These are phyloP conservation scores for Antennarius striatus DNA, from an alignment of 2,113 vertebrate genomes.

Conservation along the genomic window DNA sequence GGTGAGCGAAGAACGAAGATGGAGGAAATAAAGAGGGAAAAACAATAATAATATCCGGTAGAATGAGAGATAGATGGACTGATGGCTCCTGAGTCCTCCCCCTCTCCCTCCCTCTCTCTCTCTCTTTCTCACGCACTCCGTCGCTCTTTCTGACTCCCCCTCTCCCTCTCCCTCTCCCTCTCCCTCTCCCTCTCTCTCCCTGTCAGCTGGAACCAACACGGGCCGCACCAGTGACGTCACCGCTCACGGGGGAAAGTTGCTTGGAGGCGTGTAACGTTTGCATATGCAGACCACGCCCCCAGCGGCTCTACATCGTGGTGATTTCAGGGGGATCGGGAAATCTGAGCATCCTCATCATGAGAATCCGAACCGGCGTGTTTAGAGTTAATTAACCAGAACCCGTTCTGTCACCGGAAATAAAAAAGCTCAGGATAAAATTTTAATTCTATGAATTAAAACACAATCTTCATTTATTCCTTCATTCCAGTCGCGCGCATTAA, in stretches of 20 bases:
- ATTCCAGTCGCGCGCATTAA: too few relatives aligned
- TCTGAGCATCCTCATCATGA: too few relatives aligned
- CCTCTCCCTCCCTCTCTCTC: conserved; percentile 19
- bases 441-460: too few relatives aligned
- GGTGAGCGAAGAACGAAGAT: conserved; percentile 42
- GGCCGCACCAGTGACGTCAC: conserved; percentile 80
- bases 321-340: conserved; percentile 1
- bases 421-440: too few relatives aligned
- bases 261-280: conserved; percentile 69
- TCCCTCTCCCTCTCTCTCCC: conserved; percentile 44
- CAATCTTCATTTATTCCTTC: too few relatives aligned
- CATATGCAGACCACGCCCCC: conserved; percentile 26
- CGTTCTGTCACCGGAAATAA: too few relatives aligned
- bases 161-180: conserved; percentile 18
- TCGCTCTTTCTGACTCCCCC: conserved; percentile 8
- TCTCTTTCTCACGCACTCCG: conserved; percentile 25
- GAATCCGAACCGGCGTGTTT: too few relatives aligned
- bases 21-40: conserved; percentile 62
- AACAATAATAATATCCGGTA: conserved; percentile 72
- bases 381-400: too few relatives aligned
- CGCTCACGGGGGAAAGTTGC: conserved; percentile 77
- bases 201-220: conserved; percentile 86
- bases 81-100: conserved; percentile 63
- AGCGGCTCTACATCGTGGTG: background rate
- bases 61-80: conserved; percentile 57